Evolutionary conservation across 2,113 vertebrate species (phyloP), one percentile per base, ranked within the genome.

Genomic region (Gobio gobio): DNA sequence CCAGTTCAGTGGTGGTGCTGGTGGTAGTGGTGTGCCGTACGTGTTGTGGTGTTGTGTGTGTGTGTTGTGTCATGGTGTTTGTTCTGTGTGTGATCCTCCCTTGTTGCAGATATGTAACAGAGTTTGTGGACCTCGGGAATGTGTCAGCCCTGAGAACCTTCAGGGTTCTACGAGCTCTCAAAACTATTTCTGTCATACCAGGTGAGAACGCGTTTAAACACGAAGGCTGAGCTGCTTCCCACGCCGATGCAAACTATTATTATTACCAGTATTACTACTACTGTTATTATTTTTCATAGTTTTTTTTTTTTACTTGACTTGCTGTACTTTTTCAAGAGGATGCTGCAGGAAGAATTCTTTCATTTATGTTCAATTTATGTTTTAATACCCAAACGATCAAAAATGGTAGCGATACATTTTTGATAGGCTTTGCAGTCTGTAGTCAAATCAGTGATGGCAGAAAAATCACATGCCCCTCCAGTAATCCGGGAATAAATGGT

Each of bases 161-260:
- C 98, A 99, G 98, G 97, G 98, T 99, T 98, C 97, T 99, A 96
- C 97, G 98, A 99, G 98, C 98, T 96, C 97, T 99, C 97, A 99
- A 99, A 98, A 99, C 98, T 95, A 98, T 99, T 96, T 98, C 98
- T 97, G 98, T 99, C 92, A 99, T 99, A 97, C 98, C 98, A 99
- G 98, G 98, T 99, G 97, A 99, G 98, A 96, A 92, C 94, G 90
- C 91, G n/a, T 95, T 96, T 95, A 94, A 92, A 95, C 95, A 91
- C 93, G 92, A 92, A 95, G 95, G 95, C 95, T 96, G 95, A 95
- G 90, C 90, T 87, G 87, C 85, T 90, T 90, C 83, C 83, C 84
- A 88, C 85, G 59, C 85, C 83, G 77, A 84, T 40, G 82, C 87
- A 82, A 88, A 82, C 75, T 56, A 77, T 91, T 89, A 89, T 83